A percentile compares a stretch with the other conserved stretches of the same genome.
Conservation (phyloP, 2,113 vertebrate species). For the Ictalurus punctatus region DNA sequence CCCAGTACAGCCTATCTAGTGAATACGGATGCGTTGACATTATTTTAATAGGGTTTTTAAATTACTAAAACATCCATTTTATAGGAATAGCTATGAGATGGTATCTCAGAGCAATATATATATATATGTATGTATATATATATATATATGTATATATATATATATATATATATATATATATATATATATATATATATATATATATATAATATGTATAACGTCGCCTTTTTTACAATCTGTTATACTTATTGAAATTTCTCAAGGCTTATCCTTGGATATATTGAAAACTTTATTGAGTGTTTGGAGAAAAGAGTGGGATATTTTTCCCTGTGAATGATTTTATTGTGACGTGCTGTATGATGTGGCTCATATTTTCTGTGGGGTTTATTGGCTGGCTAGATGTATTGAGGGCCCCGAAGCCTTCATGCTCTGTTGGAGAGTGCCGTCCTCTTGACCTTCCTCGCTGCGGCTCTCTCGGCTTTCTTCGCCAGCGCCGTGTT, state of each 20-base stretch:
- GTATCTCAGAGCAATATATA: not conserved
- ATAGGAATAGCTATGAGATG: not conserved
- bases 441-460: conserved; percentile 37
- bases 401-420: conserved; percentile 11
- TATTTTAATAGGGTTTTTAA: conserved; percentile 39
- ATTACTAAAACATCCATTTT: conserved; percentile 26
- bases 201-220: not conserved
- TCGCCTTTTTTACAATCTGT: not conserved
- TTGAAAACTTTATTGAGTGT: conserved; percentile 8
- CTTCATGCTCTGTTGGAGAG: conserved; percentile 41
- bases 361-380: conserved; percentile 26
- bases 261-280: not conserved
- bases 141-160: not conserved
- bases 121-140: not conserved
- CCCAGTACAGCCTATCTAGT: not conserved
- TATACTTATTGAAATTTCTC: not conserved
- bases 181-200: not conserved
- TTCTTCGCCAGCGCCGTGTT: not conserved
- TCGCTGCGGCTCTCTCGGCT: not conserved
- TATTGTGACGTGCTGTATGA: conserved; percentile 26
- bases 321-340: conserved; percentile 13
- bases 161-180: not conserved
- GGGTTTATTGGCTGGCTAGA: conserved; percentile 23
- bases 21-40: conserved; percentile 43
- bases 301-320: not conserved